These are phyloP conservation scores for Leuciscus idus DNA, from an alignment of 2,113 vertebrate genomes.

Conservation along the genomic window DNA sequence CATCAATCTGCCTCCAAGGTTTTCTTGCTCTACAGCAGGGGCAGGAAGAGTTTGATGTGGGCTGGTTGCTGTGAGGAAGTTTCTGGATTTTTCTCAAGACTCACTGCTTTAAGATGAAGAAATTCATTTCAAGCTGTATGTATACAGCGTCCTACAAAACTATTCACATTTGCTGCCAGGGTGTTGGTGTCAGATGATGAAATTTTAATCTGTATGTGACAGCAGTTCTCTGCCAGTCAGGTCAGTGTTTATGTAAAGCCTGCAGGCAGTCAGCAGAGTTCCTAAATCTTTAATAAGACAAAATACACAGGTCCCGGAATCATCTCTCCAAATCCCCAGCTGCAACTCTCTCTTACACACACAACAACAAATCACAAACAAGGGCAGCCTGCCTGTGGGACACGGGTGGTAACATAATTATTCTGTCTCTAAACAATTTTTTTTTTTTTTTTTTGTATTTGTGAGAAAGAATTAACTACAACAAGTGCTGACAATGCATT, in stretches of 20 bases:
- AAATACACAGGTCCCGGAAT: conserved; percentile 28
- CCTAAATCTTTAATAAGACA: conserved; percentile 42
- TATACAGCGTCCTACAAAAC: conserved; percentile 23
- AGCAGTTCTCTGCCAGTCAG: conserved; percentile 43
- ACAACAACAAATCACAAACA: conserved; percentile 19
- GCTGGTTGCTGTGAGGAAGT: background rate
- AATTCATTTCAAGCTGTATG: background rate
- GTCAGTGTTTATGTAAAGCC: conserved; percentile 41
- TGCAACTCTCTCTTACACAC: background rate
- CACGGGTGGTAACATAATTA: background rate
- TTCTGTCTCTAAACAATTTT: background rate
- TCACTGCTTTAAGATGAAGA: too few species aligned
- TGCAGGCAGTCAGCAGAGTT: conserved; percentile 10
- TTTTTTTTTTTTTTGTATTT: background rate
- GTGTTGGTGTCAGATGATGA: conserved; percentile 39
- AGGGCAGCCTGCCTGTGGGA: background rate
- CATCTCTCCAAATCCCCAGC: conserved; percentile 32
- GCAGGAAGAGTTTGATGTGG: background rate
- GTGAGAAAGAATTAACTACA: background rate
- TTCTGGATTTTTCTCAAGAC: background rate
- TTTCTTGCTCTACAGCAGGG: background rate
- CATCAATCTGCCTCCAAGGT: background rate
- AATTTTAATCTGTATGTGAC: conserved; percentile 30
- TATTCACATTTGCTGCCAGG: conserved; percentile 12
- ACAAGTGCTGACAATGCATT: background rate